Evolutionary conservation across 2,888 invertebrate genomes (phyloP).

Genomic region (Hetaerina titia): DNA sequence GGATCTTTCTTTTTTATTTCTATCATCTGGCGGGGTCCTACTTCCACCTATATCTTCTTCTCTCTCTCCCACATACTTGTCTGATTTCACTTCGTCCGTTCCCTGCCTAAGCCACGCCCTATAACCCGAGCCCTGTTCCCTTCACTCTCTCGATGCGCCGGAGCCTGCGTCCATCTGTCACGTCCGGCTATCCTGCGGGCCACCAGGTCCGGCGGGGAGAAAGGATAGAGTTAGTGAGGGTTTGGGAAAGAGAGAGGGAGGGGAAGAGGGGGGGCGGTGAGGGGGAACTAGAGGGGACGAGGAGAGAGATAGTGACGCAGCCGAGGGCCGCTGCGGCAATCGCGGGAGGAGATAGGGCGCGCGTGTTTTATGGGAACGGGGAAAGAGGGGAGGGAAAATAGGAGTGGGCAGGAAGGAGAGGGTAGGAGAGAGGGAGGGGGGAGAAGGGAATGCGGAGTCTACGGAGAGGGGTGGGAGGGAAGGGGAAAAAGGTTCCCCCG

Average conservation of each 20-base stretch:
- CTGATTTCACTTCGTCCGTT: not conserved
- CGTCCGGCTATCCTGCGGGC: not conserved
- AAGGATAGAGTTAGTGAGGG: not conserved
- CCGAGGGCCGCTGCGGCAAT: not conserved
- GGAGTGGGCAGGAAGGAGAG: not conserved
- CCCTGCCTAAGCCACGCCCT: not conserved
- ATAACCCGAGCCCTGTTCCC: not conserved
- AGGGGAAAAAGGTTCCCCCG: not conserved
- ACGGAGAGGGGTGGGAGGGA: not conserved
- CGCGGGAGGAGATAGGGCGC: not conserved
- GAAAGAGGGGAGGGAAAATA: not conserved
- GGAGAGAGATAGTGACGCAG: slow-evolving; percentile 1
- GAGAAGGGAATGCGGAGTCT: not conserved
- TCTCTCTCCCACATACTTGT: not conserved
- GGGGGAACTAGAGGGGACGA: not conserved
- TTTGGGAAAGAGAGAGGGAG: not conserved
- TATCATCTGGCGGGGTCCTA: not conserved
- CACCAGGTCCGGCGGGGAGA: slow-evolving; percentile 23
- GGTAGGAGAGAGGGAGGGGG: not conserved
- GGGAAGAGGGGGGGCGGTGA: not conserved
- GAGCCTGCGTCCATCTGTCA: not conserved
- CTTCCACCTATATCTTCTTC: too few relatives aligned
- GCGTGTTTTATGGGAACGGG: slow-evolving; percentile 7
- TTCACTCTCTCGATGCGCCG: not conserved
- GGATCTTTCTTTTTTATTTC: not conserved